Base-by-base conservation (phyloP, 2,797 vertebrate species). In the Sitta carolinensis region DNA sequence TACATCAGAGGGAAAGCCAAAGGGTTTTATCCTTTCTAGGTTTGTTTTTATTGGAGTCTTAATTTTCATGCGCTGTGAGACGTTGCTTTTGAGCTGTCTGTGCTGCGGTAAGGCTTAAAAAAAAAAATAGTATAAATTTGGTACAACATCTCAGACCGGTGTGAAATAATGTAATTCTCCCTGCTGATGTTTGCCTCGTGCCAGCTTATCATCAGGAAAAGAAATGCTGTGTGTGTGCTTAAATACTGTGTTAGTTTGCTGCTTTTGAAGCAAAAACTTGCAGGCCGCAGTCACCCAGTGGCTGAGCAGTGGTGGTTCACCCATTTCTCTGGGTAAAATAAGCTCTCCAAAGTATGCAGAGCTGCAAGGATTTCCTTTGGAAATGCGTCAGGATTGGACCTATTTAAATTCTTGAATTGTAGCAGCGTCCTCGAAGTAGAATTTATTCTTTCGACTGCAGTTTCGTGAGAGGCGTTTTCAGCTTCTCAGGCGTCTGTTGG, bases 341-440 rank as follows among this genome's bases (percentile, higher is more conserved):
- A 94, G 75, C 76, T 81, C 3, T 76, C 68, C 11, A 19, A 80
- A 87, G 80, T 43, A 21, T 58, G 63, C 66, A 18, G 10, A 34
- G 76, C 55, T 54, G 32, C 26, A 74, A 58, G 74, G 87, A 69
- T 93, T 94, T 93, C 67, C 45, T 61, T 51, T 15, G 62, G 79
- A 75, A 87, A 52, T 32, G 51, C 21, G 0, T 45, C 79, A 55
- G 76, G 72, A 25, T 70, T 48, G 79, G 36, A 25, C 85, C 83
- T 84, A 2, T 63, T 74, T n/a, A 29, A 63, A 25, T 57, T 61
- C 69, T 40, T 17, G 4, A 6, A 9, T 7, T 21, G 80, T 16
- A 62, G 52, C 76, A 48, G 66, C 76, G 45, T 34, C 32, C 38
- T 75, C 52, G 20, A 27, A 45, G 50, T 42, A 79, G 64, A 34